Evolutionary conservation across 2,113 vertebrate genomes (phyloP), one percentile per base, ranked within the genome.

Genomic region (Chitala chitala): DNA sequence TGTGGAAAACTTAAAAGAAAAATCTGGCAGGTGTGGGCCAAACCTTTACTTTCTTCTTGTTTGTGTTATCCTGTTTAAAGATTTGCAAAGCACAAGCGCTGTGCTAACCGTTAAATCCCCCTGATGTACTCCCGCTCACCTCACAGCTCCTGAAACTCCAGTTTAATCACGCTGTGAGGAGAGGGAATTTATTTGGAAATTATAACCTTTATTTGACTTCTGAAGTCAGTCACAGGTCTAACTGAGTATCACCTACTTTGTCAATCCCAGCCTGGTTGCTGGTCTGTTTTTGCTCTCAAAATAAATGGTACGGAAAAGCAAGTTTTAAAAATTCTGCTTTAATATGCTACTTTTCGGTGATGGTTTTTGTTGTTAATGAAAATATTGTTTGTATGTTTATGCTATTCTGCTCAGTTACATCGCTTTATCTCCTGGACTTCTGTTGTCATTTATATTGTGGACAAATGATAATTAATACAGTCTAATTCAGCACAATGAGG

Each of bases 381-480:
- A 61, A 50, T 59, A 40, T 63, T 71, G 80, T 80, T 82, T 79
- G 82, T 87, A 81, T 83, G 84, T 80, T 82, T 85, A 80, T 82
- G 86, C 91, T 92, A 92, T 87, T 90, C 44, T 88, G 85, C 91
- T 88, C 86, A 86, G 84, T 91, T 86, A 86, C 79, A 86, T 91
- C 87, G 84, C 89, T 89, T 88, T 91, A 88, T 89, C 86, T 87
- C 89, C 88, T 87, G 87, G 87, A 87, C 84, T 83, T 83, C 84
- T 90, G 50, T 69, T 92, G 91, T 89, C 82, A 89, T 88, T 87
- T 87, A 85, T 82, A 77, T 81, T 89, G 84, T 86, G 77, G 81
- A 88, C 83, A 87, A 90, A 86, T 82, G 86, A 87, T 92, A 92
- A 92, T 93, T 89, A 92, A 90, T 91, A 90, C 89, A 83, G 81